Percentiles rank a stretch among this genome's conserved stretches.
Evolutionary conservation across 2,888 invertebrate genomes (phyloP).

Genomic region (Melanchra persicariae): DNA sequence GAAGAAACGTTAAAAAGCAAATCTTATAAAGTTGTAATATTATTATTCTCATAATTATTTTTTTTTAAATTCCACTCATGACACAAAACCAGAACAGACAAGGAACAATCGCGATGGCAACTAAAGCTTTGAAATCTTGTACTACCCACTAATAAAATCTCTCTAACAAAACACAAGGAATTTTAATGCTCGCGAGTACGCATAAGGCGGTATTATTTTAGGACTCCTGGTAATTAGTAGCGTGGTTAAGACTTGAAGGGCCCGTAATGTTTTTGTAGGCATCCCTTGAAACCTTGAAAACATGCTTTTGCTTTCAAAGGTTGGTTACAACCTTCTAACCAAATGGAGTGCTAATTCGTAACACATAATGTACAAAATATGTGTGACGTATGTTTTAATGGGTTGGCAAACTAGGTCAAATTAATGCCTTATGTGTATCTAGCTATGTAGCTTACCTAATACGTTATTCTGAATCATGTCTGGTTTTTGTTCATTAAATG

Average conservation of each 20-base stretch:
- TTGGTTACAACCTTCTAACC: slow-evolving; percentile 46
- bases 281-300: slow-evolving; percentile 70
- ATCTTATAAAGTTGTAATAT: too few relatives aligned
- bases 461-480: background rate
- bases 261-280: slow-evolving; percentile 66
- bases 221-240: slow-evolving; percentile 65
- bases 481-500: background rate
- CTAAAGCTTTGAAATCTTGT: slow-evolving; percentile 47
- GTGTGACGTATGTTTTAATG: slow-evolving; percentile 28
- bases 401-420: slow-evolving; percentile 31
- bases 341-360: slow-evolving; percentile 71
- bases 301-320: slow-evolving; percentile 76
- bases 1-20: too few relatives aligned
- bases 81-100: background rate
- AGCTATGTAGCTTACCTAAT: background rate
- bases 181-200: slow-evolving; percentile 45
- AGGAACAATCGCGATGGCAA: slow-evolving; percentile 2
- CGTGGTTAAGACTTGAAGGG: slow-evolving; percentile 54
- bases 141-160: slow-evolving; percentile 50
- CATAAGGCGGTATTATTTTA: slow-evolving; percentile 73
- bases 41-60: too few relatives aligned
- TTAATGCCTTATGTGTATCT: slow-evolving; percentile 6
- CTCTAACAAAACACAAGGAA: slow-evolving; percentile 58
- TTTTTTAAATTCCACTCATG: background rate
- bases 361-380: slow-evolving; percentile 60